These are phyloP conservation scores for Paramacrobiotus metropolitanus DNA, from an alignment of 1,140 invertebrate genomes.

Conservation along the genomic window DNA sequence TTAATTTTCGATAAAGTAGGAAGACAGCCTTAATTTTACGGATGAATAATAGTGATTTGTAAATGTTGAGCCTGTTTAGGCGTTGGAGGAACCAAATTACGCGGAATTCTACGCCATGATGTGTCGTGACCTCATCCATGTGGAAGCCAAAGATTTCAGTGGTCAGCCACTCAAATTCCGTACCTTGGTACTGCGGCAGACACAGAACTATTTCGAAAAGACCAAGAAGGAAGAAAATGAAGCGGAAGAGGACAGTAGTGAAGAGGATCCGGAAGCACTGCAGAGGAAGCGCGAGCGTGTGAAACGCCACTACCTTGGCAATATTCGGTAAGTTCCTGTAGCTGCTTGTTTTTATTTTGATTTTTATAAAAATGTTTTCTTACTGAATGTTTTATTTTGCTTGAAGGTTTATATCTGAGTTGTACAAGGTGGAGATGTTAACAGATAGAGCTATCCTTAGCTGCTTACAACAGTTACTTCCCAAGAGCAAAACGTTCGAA, in stretches of 20 bases:
- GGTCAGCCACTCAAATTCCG: not conserved
- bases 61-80: not conserved
- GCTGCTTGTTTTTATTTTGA: not conserved
- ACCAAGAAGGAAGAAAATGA: not conserved
- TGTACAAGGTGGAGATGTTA: not conserved
- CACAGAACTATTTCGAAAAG: constrained; percentile 3
- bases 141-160: not conserved
- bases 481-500: not conserved
- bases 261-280: not conserved
- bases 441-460: not conserved
- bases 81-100: not conserved
- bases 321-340: not conserved
- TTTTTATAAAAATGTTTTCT: not conserved
- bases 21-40: not conserved
- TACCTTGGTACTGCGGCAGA: not conserved
- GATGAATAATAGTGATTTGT: not conserved
- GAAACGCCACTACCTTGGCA: not conserved
- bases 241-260: not conserved
- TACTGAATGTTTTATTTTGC: not conserved
- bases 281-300: not conserved
- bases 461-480: not conserved
- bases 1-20: not conserved
- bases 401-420: not conserved
- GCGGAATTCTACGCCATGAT: not conserved
- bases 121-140: not conserved